phyloP scores from a whole-genome alignment of 2,888 invertebrate genomes.

The Cheilosia impressa region DNA sequence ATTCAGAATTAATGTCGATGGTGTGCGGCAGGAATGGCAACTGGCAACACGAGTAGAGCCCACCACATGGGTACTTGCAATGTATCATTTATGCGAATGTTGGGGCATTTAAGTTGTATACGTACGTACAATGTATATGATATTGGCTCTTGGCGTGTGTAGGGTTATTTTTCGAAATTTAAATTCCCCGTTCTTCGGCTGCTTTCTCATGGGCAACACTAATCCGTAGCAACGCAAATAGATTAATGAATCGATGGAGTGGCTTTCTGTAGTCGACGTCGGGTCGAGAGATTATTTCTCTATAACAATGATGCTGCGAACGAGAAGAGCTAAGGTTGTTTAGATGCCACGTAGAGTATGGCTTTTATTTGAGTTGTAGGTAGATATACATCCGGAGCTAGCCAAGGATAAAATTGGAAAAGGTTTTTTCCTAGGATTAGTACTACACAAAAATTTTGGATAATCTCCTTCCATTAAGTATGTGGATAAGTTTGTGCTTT shows the following conservation, averaged over 20 bases:
- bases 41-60: neutral
- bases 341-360: neutral
- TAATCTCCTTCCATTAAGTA: neutral
- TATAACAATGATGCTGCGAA: neutral
- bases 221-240: neutral
- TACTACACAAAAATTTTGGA: no score
- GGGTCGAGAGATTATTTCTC: constrained; percentile 7
- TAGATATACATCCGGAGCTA: neutral
- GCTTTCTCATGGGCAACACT: neutral
- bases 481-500: neutral
- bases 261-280: constrained; percentile 8
- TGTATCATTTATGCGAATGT: neutral
- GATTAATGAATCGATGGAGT: constrained; percentile 6
- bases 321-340: neutral
- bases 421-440: neutral
- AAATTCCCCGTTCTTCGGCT: neutral
- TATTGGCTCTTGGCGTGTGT: neutral
- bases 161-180: neutral
- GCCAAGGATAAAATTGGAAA: constrained; percentile 3
- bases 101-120: neutral
- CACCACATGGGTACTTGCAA: neutral
- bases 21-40: neutral
- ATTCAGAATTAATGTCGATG: constrained; percentile 1
- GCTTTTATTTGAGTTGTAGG: neutral
- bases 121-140: no score